Base-by-base conservation (phyloP, 2,888 invertebrate genomes). In the Rotaria sp. region DNA sequence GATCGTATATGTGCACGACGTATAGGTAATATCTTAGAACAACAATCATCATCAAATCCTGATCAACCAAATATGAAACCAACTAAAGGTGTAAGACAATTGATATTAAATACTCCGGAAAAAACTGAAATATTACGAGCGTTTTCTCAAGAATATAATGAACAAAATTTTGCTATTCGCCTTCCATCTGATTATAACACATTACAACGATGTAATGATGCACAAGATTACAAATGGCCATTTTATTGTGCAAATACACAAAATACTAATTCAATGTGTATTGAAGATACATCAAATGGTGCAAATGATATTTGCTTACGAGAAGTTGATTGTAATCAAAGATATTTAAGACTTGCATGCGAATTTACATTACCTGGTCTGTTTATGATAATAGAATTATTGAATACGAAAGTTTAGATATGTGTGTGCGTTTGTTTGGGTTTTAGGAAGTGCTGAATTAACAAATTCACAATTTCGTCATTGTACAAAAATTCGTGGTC, bases 291-390 rank as follows among this genome's bases (percentile, higher is more conserved):
- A 21, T 21, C 35, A 67, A 18, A 35, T 35, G 67, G 35, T 67
- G 35, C 26, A 67, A 35, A 67, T 38, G 35, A 67, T 67, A 1
- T 80, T 24, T 80, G 80, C 45, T 24, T 80, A 45, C 41, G 45
- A 80, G 45, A 24, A 45, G 13, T n/a, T 8, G n/a, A 45, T 10
- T 80, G 80, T 45, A 24, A 45, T 38, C 15, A 80, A 26, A 7
- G n/a, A 45, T 80, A 41, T 15, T 11, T 45, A 80, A 21, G 80
- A 13, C 38, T 80, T 26, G 41, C 80, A 15, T 80, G 80, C n/a
- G 80, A 80, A 80, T 80, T 80, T 45, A 80, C 80, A 45, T 80
- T 80, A n/a, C 80, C 80, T 13, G 80, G 80, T 80, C 0, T 18
- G 67, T 67, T 67, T 52, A 24, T 10, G 15, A 13, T 18, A 18